phyloP scores from a whole-genome alignment of 2,888 invertebrate species.

The Tenodera sinensis region DNA sequence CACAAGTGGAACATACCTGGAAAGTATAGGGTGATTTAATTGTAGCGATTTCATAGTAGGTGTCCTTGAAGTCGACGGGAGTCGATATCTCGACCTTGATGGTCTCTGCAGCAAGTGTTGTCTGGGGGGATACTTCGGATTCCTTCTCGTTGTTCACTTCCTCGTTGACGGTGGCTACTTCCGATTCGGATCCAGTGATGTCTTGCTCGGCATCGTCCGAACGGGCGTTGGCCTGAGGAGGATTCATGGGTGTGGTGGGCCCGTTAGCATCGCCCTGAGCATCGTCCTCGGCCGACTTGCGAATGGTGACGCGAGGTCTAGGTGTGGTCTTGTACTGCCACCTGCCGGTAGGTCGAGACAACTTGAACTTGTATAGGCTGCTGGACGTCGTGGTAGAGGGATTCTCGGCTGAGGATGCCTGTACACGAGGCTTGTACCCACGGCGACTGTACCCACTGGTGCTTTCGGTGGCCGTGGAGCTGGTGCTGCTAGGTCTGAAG shows the following conservation, averaged over 20 bases:
- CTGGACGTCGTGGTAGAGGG: conserved; percentile 46
- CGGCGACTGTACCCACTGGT: conserved; percentile 46
- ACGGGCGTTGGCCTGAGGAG: conserved; percentile 24
- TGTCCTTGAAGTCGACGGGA: conserved; percentile 77
- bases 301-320: conserved; percentile 77
- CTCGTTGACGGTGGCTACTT: conserved; percentile 57
- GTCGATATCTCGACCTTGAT: conserved; percentile 86
- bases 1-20: conserved; percentile 56
- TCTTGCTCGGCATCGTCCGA: conserved; percentile 48
- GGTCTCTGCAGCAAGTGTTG: conserved; percentile 67
- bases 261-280: background rate
- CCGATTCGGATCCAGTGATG: conserved; percentile 39
- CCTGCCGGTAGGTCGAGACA: conserved; percentile 77
- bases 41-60: conserved; percentile 86
- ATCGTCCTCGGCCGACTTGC: conserved; percentile 31
- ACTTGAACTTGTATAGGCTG: conserved; percentile 74
- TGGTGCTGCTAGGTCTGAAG: conserved; percentile 37
- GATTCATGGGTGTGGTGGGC: conserved; percentile 40
- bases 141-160: conserved; percentile 41
- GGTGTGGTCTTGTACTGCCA: conserved; percentile 91
- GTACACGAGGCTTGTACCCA: conserved; percentile 61
- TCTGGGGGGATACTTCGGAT: conserved; percentile 34
- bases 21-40: conserved; percentile 87
- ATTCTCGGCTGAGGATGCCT: conserved; percentile 42
- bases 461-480: conserved; percentile 36